These are phyloP conservation scores for Cryptocheilus praepositus DNA, from an alignment of 2,888 invertebrate species.

Conservation along the genomic window DNA sequence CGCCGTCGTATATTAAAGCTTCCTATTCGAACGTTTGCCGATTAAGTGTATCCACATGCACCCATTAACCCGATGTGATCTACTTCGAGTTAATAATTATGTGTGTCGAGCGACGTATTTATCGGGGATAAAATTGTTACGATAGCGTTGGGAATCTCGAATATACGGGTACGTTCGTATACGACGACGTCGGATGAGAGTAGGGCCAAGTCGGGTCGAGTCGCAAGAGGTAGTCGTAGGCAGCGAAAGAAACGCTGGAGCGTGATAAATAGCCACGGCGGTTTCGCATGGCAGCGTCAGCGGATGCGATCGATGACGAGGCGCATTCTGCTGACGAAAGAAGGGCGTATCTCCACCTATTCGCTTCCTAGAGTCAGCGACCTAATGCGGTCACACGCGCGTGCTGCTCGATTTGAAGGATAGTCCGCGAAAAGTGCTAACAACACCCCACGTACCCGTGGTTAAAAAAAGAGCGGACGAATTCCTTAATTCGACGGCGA, in stretches of 20 bases:
- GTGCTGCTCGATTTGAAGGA: slow-evolving; percentile 3
- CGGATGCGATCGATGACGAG: slow-evolving; percentile 35
- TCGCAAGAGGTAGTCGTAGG: background rate
- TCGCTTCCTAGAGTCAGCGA: slow-evolving; percentile 23
- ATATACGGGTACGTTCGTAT: background rate
- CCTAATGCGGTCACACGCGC: slow-evolving; percentile 29
- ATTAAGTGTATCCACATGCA: background rate
- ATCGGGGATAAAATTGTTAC: too few relatives aligned
- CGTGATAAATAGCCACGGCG: slow-evolving; percentile 58
- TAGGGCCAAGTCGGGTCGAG: too few relatives aligned
- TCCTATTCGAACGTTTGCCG: background rate
- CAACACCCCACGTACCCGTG: too few relatives aligned
- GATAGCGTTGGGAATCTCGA: background rate
- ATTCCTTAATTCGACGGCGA: too few relatives aligned
- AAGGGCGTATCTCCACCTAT: slow-evolving; percentile 25
- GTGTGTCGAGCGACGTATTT: too few relatives aligned
- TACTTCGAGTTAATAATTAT: too few relatives aligned
- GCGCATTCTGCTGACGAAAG: slow-evolving; percentile 23
- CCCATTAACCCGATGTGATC: too few relatives aligned
- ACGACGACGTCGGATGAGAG: background rate
- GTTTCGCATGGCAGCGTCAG: slow-evolving; percentile 41
- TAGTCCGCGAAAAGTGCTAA: too few relatives aligned
- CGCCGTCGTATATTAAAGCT: background rate
- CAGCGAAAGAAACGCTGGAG: slow-evolving; percentile 30
- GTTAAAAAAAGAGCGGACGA: too few relatives aligned